Percentiles rank a stretch among this genome's conserved stretches.
These are phyloP conservation scores for Automeris io DNA, from an alignment of 2,888 invertebrate species.

Conservation along the genomic window DNA sequence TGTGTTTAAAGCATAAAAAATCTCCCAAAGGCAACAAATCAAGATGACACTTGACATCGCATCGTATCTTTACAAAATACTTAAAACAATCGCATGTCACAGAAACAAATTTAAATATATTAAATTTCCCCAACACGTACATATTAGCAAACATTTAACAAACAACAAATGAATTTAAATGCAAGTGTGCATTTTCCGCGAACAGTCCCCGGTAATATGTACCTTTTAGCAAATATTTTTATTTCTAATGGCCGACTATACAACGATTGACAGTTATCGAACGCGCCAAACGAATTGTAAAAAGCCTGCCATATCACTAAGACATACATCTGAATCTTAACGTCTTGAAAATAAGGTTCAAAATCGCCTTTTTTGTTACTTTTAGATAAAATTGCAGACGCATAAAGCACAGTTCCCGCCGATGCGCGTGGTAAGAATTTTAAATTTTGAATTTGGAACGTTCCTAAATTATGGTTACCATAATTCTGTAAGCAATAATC, in stretches of 20 bases:
- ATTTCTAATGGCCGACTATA: constrained; percentile 46
- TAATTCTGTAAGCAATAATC: no score
- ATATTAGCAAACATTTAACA: constrained; percentile 7
- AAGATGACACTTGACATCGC: no score
- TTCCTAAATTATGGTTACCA: no score
- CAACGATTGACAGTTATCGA: constrained; percentile 61
- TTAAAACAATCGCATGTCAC: neutral
- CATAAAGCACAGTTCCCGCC: constrained; percentile 54
- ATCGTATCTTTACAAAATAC: neutral
- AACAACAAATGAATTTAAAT: constrained; percentile 14
- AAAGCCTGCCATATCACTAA: constrained; percentile 16
- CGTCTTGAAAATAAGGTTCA: constrained; percentile 14
- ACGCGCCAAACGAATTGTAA: constrained; percentile 51
- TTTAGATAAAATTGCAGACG: constrained; percentile 36
- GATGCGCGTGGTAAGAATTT: constrained; percentile 56
- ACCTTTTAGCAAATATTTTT: constrained; percentile 52
- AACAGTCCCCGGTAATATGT: constrained; percentile 41
- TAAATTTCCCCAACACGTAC: constrained; percentile 5
- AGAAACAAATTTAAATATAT: neutral
- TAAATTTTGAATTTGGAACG: constrained; percentile 52
- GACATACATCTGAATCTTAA: constrained; percentile 13
- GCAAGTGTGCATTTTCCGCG: constrained; percentile 50
- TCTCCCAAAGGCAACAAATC: no score
- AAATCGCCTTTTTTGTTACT: constrained; percentile 9
- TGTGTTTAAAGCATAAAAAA: no score